These are phyloP conservation scores for Trichosurus vulpecula DNA, from an alignment of 2,797 vertebrate species.

Conservation along the genomic window DNA sequence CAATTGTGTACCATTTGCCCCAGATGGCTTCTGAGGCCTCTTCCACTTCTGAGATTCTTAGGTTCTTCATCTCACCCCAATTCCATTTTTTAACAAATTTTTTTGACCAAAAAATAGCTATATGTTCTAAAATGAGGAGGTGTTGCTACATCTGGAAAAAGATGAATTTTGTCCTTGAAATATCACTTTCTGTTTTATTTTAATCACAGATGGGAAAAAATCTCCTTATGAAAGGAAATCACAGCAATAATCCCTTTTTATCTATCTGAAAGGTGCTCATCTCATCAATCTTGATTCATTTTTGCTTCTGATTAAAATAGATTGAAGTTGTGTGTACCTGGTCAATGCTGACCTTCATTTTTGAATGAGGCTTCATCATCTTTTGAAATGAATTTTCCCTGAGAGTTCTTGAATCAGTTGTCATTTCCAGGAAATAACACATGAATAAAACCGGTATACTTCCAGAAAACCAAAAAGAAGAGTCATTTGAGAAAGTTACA, in stretches of 20 bases:
- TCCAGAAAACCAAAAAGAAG: slow-evolving; percentile 45
- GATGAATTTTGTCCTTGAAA: slow-evolving; percentile 66
- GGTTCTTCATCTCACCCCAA: background rate
- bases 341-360: slow-evolving; percentile 73
- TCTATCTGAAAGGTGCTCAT: slow-evolving; percentile 49
- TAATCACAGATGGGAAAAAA: slow-evolving; percentile 62
- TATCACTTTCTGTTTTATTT: slow-evolving; percentile 45
- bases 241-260: slow-evolving; percentile 33
- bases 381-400: slow-evolving; percentile 66
- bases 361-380: slow-evolving; percentile 57
- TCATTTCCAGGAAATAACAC: slow-evolving; percentile 69
- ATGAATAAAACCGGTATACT: background rate
- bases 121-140: slow-evolving; percentile 47
- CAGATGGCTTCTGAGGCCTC: background rate
- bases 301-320: slow-evolving; percentile 43
- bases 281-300: slow-evolving; percentile 61
- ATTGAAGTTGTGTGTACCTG: slow-evolving; percentile 60
- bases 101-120: slow-evolving; percentile 41
- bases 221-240: slow-evolving; percentile 61
- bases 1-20: background rate
- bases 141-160: slow-evolving; percentile 32
- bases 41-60: background rate
- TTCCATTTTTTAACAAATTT: slow-evolving; percentile 19
- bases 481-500: slow-evolving; percentile 18
- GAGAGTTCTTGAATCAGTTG: slow-evolving; percentile 55